These are phyloP conservation scores for Campoplex capitator DNA, from an alignment of 2,888 invertebrate genomes.

Conservation along the genomic window DNA sequence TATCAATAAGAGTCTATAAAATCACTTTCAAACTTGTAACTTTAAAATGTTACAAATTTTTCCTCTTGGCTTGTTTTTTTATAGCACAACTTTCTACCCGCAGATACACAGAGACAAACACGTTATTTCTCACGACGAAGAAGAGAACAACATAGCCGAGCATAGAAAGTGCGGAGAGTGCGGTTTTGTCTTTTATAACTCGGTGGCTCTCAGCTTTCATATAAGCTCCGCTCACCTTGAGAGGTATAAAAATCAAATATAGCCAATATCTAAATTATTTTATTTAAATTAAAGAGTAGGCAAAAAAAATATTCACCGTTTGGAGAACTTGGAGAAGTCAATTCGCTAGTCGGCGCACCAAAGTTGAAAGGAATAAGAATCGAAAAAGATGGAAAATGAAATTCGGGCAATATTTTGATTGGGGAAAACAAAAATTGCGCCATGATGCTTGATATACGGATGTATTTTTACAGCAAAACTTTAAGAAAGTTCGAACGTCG, in stretches of 20 bases:
- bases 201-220: conserved; percentile 87
- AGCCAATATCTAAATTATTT: background rate
- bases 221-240: conserved; percentile 84
- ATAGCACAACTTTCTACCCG: conserved; percentile 75
- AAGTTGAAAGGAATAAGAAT: background rate
- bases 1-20: background rate
- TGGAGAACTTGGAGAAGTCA: no score
- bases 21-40: background rate
- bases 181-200: conserved; percentile 86
- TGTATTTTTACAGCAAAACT: conserved; percentile 1
- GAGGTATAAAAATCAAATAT: conserved; percentile 76
- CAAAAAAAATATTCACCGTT: no score
- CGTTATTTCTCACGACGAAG: conserved; percentile 85
- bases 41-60: background rate
- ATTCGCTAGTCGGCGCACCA: no score
- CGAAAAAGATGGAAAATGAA: background rate
- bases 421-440: background rate
- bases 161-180: conserved; percentile 86
- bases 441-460: background rate
- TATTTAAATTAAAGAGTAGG: no score
- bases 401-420: background rate
- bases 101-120: conserved; percentile 88
- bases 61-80: background rate
- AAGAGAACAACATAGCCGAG: conserved; percentile 73
- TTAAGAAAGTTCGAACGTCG: conserved; percentile 23